These are phyloP conservation scores for Lithobates pipiens DNA, from an alignment of 2,797 vertebrate species.

Conservation along the genomic window DNA sequence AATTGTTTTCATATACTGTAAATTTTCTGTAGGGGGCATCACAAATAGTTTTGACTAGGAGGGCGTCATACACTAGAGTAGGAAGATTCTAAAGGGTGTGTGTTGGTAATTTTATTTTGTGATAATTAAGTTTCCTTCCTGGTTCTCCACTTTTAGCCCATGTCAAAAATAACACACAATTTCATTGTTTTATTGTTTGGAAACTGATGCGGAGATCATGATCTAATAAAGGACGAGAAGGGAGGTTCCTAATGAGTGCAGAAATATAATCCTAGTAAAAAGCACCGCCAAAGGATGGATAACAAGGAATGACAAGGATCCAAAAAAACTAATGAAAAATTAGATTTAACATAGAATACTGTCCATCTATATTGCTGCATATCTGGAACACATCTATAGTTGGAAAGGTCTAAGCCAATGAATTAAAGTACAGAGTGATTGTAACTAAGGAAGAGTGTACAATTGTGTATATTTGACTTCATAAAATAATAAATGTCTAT, in stretches of 20 bases:
- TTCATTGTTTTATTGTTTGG: constrained; percentile 24
- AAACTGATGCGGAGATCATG: constrained; percentile 1
- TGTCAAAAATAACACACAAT: background rate
- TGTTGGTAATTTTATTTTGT: constrained; percentile 6
- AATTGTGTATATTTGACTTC: no score
- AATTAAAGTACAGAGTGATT: no score
- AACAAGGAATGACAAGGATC: background rate
- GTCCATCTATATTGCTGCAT: background rate
- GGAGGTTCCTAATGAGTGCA: constrained; percentile 20
- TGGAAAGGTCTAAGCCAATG: no score
- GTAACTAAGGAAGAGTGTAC: no score
- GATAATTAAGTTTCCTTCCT: constrained; percentile 11
- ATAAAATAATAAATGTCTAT: no score
- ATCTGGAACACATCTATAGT: background rate
- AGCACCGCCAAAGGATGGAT: background rate
- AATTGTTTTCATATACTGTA: background rate
- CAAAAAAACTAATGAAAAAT: background rate
- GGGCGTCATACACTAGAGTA: background rate
- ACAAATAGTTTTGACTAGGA: background rate
- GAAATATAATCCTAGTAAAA: background rate
- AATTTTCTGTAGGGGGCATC: background rate
- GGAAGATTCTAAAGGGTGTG: constrained; percentile 10
- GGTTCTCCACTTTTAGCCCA: constrained; percentile 9
- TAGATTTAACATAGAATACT: background rate
- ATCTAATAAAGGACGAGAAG: constrained; percentile 7